phyloP scores from a whole-genome alignment of 2,113 vertebrate genomes.

The Hassar affinis region DNA sequence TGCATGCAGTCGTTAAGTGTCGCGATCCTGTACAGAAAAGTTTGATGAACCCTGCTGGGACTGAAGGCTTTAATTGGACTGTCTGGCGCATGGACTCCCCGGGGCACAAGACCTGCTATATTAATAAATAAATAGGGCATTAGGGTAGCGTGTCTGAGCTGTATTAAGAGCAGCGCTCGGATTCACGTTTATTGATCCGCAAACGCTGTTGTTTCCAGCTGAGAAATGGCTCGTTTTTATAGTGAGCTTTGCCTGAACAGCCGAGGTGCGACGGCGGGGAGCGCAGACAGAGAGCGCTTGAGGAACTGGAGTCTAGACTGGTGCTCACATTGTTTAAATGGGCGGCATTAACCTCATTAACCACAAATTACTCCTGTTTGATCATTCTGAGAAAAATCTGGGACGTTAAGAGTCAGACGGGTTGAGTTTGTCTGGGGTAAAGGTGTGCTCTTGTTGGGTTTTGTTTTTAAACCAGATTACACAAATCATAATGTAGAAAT shows the following conservation, averaged over 20 bases:
- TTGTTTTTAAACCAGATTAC: slow-evolving; percentile 55
- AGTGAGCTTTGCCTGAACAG: background rate
- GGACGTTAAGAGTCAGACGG: slow-evolving; percentile 27
- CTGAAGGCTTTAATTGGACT: slow-evolving; percentile 47
- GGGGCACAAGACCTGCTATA: slow-evolving; percentile 28
- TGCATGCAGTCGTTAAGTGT: background rate
- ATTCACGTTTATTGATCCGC: background rate
- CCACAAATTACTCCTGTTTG: slow-evolving; percentile 51
- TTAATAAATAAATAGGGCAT: slow-evolving; percentile 44
- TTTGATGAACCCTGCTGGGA: slow-evolving; percentile 50
- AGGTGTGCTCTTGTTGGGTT: slow-evolving; percentile 26
- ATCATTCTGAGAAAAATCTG: slow-evolving; percentile 57
- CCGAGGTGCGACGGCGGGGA: slow-evolving; percentile 20
- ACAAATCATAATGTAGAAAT: slow-evolving; percentile 40
- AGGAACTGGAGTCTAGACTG: slow-evolving; percentile 58
- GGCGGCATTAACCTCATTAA: slow-evolving; percentile 41
- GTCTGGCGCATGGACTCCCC: slow-evolving; percentile 44
- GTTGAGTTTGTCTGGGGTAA: slow-evolving; percentile 56
- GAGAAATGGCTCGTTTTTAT: background rate
- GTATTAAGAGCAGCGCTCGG: background rate
- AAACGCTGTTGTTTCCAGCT: background rate
- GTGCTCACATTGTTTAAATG: slow-evolving; percentile 51
- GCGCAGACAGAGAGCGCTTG: slow-evolving; percentile 44
- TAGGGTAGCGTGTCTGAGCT: slow-evolving; percentile 9
- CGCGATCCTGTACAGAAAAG: slow-evolving; percentile 34